Evolutionary conservation across 1,140 invertebrate species (phyloP).

Genomic region (Zaprionus camerounensis): DNA sequence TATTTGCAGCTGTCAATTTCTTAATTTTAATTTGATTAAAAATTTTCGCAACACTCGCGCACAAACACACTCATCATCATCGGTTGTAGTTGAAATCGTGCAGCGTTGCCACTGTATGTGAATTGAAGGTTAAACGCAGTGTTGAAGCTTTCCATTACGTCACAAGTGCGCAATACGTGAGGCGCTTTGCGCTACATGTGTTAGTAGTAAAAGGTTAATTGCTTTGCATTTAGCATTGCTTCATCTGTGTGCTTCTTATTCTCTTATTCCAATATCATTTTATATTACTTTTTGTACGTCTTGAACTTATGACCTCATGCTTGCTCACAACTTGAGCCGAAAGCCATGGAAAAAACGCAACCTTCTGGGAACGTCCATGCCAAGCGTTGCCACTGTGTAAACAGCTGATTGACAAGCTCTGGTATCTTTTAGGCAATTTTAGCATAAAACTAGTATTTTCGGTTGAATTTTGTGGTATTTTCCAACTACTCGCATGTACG

Average conservation of each 20-base stretch:
- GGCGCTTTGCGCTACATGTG: not conserved
- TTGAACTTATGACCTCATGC: not conserved
- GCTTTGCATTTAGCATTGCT: not conserved
- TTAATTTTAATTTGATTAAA: slow-evolving; percentile 43
- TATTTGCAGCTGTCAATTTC: slow-evolving; percentile 10
- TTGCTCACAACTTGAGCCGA: not conserved
- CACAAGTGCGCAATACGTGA: not conserved
- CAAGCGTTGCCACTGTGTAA: slow-evolving; percentile 24
- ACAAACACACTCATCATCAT: slow-evolving; percentile 20
- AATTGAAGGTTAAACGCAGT: slow-evolving; percentile 12
- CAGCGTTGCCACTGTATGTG: slow-evolving; percentile 32
- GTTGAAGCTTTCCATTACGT: not conserved
- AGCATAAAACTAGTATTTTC: slow-evolving; percentile 14
- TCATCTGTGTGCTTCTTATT: not conserved
- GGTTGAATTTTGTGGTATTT: slow-evolving; percentile 7
- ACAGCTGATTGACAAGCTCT: slow-evolving; percentile 23
- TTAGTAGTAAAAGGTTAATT: not conserved
- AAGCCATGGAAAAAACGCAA: not conserved
- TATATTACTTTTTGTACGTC: not conserved
- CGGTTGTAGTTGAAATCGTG: not conserved
- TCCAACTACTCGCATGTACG: not conserved
- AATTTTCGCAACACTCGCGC: slow-evolving; percentile 38
- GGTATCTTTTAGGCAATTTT: not conserved
- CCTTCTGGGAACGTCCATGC: slow-evolving; percentile 8
- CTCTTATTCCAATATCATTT: not conserved